Evolutionary conservation across 2,113 vertebrate species (phyloP).

Genomic region (Hippopotamus amphibius): DNA sequence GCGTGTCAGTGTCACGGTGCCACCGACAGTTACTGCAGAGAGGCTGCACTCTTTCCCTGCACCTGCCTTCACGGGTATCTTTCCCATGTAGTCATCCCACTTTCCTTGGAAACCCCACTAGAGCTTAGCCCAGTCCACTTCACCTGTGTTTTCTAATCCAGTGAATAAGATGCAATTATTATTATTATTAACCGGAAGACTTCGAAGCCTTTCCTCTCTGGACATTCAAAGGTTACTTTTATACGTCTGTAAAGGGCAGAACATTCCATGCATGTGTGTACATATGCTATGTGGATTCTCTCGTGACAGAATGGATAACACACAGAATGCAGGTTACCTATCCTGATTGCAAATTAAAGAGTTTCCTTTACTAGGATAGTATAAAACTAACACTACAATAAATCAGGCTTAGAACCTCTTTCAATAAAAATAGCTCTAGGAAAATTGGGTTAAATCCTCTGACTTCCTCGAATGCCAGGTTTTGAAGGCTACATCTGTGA

Average conservation of each 20-base stretch:
- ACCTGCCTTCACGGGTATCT: neutral
- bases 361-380: neutral
- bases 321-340: neutral
- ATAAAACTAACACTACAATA: neutral
- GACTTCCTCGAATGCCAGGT: neutral
- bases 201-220: neutral
- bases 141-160: neutral
- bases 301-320: neutral
- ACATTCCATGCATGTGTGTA: neutral
- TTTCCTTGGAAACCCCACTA: neutral
- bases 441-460: neutral
- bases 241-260: neutral
- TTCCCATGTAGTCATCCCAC: neutral
- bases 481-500: neutral
- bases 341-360: neutral
- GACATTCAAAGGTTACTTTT: neutral
- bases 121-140: neutral
- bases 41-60: neutral
- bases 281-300: neutral
- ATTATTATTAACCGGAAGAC: neutral
- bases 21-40: rapidly evolving
- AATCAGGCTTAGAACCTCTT: neutral
- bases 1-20: rapidly evolving
- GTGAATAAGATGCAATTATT: neutral
- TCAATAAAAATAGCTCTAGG: neutral